Evolutionary conservation across 2,113 vertebrate species (phyloP), one percentile per base, ranked within the genome.

Genomic region (Elaphurus davidianus): DNA sequence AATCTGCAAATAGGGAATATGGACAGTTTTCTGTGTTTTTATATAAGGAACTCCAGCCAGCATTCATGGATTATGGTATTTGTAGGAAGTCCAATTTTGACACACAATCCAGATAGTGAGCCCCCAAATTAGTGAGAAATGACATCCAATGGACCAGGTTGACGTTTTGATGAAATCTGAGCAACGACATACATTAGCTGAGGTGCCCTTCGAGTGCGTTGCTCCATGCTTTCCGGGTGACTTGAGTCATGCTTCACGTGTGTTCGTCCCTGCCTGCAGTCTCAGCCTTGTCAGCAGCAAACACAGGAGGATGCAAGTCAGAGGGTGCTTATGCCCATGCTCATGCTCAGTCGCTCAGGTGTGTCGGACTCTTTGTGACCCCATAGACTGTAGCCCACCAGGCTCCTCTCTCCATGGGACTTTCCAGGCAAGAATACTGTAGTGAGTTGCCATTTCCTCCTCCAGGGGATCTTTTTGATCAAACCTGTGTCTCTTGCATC

Each of bases 251-350:
- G 60, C 81, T 90, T 96, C 90, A 86, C 54, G 40, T 92, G 60
- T 97, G 40, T 97, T 64, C 74, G 6, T 97, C 64, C 64, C 16
- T 92, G 88, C 91, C 59, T 95, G 6, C 7, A 5, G 55, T 91
- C 96, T 97, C 96, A 96, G 95, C 87, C 45, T 90, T 96, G 96
- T 94, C 71, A 94, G 78, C 43, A 97, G 81, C 97, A 98, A 97
- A 96, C 86, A 92, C 2, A 13, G 88, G 47, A 92, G 86, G 95
- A 57, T 89, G 47, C 47, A 95, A 90, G 94, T 87, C 94, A 96
- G 50, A 78, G 96, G 62, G 71, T 95, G 10, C n/a, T 67, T 40
- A 3, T 0, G 19, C 10, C 67, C n/a, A 0, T 40, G n/a, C n/a
- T 23, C 19, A 40, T 1, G 19, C n/a, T 71, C 9, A 23, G n/a